These are phyloP conservation scores for Argyresthia goedartella DNA, from an alignment of 2,888 invertebrate species.

Conservation along the genomic window DNA sequence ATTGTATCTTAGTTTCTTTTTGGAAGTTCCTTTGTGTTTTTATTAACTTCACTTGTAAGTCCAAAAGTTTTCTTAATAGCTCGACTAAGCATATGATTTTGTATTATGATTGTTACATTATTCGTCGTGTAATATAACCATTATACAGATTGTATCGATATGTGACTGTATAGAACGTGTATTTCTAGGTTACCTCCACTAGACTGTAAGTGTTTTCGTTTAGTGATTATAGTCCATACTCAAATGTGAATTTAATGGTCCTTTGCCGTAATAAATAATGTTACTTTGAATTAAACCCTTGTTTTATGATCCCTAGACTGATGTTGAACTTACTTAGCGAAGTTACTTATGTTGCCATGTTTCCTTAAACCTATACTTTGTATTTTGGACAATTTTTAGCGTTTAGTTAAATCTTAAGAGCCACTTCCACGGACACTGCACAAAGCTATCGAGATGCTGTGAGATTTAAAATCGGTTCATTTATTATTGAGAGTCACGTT, in stretches of 20 bases:
- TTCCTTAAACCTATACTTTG: not conserved
- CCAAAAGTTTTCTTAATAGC: not conserved
- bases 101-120: slow-evolving; percentile 31
- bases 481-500: slow-evolving; percentile 2
- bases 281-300: slow-evolving; percentile 31
- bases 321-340: slow-evolving; percentile 17
- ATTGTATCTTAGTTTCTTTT: slow-evolving; percentile 14
- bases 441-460: not conserved
- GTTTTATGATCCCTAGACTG: slow-evolving; percentile 44
- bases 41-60: not conserved
- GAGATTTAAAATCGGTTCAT: slow-evolving; percentile 1
- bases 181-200: slow-evolving; percentile 40
- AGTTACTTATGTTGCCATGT: not conserved
- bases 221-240: slow-evolving; percentile 58
- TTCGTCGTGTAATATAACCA: slow-evolving; percentile 45
- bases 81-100: slow-evolving; percentile 7
- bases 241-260: slow-evolving; percentile 53
- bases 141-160: slow-evolving; percentile 41
- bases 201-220: slow-evolving; percentile 50
- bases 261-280: slow-evolving; percentile 37
- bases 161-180: slow-evolving; percentile 47
- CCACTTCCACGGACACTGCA: slow-evolving; percentile 40
- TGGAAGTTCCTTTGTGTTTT: slow-evolving; percentile 5
- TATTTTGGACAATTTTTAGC: not conserved
- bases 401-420: slow-evolving; percentile 31